Evolutionary conservation across 2,113 vertebrate species (phyloP), one percentile per base, ranked within the genome.

Genomic region (Oophaga pumilio): DNA sequence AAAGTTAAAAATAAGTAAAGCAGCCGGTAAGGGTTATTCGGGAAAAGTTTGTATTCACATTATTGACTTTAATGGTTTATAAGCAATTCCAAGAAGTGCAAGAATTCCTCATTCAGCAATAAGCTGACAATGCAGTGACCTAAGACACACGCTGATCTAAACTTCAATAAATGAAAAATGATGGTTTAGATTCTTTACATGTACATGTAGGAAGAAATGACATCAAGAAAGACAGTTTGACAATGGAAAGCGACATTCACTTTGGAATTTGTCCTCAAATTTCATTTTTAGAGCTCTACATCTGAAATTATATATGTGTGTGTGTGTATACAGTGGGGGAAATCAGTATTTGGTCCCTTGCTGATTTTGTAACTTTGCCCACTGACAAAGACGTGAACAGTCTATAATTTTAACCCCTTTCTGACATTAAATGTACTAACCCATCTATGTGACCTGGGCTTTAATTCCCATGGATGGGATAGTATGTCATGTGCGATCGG

Each of bases 41-140:
- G 28, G 28, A 49, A 73, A 17, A 18, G 15, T 8, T 73, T 73
- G 33, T 20, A 18, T 73, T 73, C 69, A 73, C 15, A 43, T 73
- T 49, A 73, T 73, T 73, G 69, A 73, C 33, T 78, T 11, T 24
- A 53, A 26, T 78, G 76, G 12, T 79, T 57, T 57, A 26, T 57
- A 57, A 28, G 52, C 24, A 79, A 28, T 57, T 57, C 53, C 53
- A 79, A 79, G 76, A 79, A 79, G 59, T 57, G 53, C 76, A 28
- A 26, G n/a, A 7, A 18, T 59, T n/a, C 56, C 6, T 1, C 12
- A 26, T 12, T 79, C 53, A 79, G 15, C 78, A 80, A 80, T 43
- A 62, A 60, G 56, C 53, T 60, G 24, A 33, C 78, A 60, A 18
- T 26, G 57, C 24, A 60, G 8, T 80, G 56, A 80, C 78, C 78